Percentiles rank a stretch among this genome's conserved stretches.
These are phyloP conservation scores for Melangyna quadrimaculata DNA, from an alignment of 2,888 invertebrate species.

Conservation along the genomic window DNA sequence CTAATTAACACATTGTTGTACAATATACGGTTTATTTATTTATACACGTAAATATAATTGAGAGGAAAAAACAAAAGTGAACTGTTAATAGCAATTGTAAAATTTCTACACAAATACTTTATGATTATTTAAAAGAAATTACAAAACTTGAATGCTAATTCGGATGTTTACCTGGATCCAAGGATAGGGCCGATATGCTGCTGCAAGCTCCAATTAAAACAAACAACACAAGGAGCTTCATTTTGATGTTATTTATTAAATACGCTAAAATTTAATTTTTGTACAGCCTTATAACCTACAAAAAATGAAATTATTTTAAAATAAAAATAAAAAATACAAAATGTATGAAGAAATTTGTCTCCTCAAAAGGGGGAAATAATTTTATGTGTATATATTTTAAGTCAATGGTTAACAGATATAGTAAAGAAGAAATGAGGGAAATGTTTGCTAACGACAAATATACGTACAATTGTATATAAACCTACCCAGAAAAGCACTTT, in stretches of 20 bases:
- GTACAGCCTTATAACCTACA: background rate
- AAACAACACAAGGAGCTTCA: conserved; percentile 77
- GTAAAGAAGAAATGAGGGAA: conserved; percentile 1
- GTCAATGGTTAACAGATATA: conserved; percentile 13
- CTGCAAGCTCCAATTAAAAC: conserved; percentile 37
- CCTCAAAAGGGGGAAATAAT: background rate
- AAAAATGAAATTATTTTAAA: background rate
- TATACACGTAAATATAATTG: background rate
- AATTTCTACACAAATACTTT: background rate
- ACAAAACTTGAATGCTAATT: background rate
- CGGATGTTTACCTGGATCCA: conserved; percentile 80
- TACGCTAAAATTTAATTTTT: background rate
- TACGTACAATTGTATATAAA: background rate
- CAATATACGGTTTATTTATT: background rate
- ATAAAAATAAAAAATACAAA: background rate
- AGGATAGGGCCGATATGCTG: conserved; percentile 78
- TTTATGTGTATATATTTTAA: background rate
- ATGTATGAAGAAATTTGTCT: background rate
- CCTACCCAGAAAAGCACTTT: conserved; percentile 31
- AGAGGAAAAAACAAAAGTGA: conserved; percentile 3
- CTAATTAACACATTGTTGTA: background rate
- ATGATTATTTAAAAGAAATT: background rate
- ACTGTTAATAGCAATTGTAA: background rate
- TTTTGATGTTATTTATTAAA: background rate
- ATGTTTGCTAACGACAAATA: conserved; percentile 38